Base-by-base conservation (phyloP, 1,140 invertebrate genomes). In the Triops cancriformis region DNA sequence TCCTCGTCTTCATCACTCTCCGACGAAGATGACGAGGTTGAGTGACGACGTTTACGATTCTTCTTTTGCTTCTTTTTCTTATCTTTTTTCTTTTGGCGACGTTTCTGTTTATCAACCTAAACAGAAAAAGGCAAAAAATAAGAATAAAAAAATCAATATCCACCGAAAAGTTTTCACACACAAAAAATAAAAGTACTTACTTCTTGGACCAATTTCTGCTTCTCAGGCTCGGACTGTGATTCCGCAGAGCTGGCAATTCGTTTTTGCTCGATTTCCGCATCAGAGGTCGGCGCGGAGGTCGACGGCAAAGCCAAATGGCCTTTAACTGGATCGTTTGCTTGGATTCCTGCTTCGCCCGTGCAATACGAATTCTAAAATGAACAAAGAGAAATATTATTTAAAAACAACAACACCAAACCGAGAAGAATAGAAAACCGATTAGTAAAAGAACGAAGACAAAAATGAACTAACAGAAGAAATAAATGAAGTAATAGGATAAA, bases 311-410 rank as follows among this genome's bases (percentile, higher is more conserved):
- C 31, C 26, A 76, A n/a, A 10, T 42, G 72, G 37, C 28, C 51
- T 64, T 64, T 64, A 64, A 64, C 51, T 18, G 51, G 26, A 10
- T 79, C 79, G 76, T 81, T 79, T 0, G 83, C 82, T 27, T 75
- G 80, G 82, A 90, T 90, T 18, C 93, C 93, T 9, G 90, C 87
- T 82, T 93, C 91, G 4, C 96, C 95, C 31, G 94, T 92, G 80
- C 93, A 94, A 82, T 94, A 94, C 0, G 92, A 94, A 86, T 93
- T 92, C 88, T 64, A 89, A 80, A 37, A 37, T 7, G n/a, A 85
- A 84, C 80, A 78, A 81, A 80, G 79, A 81, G 79, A 43, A 73
- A 78, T 14, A 1, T 7, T 9, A 37, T 37, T 37, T 37, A 37
- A 37, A 37, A n/a, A n/a, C n/a, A n/a, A n/a, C n/a, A n/a, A 7